phyloP scores from a whole-genome alignment of 2,888 invertebrate species.

The Cerastoderma edule region DNA sequence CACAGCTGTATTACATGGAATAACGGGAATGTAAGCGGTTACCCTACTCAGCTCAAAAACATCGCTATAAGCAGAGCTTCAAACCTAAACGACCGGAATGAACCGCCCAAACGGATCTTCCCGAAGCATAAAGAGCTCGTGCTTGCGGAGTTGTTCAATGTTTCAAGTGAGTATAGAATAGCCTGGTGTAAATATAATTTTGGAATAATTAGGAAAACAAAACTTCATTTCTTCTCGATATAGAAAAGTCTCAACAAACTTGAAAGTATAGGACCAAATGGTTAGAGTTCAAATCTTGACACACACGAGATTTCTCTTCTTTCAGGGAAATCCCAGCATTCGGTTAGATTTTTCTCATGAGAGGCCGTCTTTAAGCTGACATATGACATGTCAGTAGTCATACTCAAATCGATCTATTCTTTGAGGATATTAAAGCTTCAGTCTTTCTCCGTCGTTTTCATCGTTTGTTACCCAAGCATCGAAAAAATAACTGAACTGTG shows the following conservation, averaged over 20 bases:
- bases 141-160: constrained; percentile 30
- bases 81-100: constrained; percentile 1
- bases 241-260: not conserved
- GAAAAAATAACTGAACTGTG: too few relatives aligned
- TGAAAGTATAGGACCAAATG: too few relatives aligned
- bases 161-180: constrained; percentile 8
- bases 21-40: not conserved
- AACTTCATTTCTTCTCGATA: not conserved
- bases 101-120: constrained; percentile 38
- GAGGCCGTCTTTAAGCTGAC: too few relatives aligned
- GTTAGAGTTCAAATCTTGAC: not conserved
- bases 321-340: not conserved
- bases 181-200: not conserved
- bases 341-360: not conserved
- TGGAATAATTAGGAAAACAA: not conserved
- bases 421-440: too few relatives aligned
- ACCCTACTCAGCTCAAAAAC: too few relatives aligned
- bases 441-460: too few relatives aligned
- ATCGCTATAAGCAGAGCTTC: too few relatives aligned
- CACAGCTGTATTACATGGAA: not conserved
- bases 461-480: too few relatives aligned
- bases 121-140: constrained; percentile 36
- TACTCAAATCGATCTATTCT: too few relatives aligned
- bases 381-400: too few relatives aligned
- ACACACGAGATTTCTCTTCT: not conserved